These are phyloP conservation scores for Pseudochirops cupreus DNA, from an alignment of 2,797 vertebrate species.

Conservation along the genomic window DNA sequence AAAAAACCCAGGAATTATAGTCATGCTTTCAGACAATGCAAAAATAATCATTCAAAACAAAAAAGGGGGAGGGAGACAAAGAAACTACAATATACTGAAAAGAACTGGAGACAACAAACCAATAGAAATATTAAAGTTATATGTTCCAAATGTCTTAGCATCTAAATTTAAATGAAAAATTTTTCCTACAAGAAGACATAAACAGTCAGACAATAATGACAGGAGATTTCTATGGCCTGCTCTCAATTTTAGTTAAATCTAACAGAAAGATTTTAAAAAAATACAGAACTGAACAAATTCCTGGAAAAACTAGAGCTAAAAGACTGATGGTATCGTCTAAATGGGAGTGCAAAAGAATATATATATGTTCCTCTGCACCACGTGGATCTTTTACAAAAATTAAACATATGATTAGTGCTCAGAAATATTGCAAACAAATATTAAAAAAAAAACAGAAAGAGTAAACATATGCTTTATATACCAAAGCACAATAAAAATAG, in stretches of 20 bases:
- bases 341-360: neutral
- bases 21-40: neutral
- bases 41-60: neutral
- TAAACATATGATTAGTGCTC: neutral
- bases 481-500: neutral
- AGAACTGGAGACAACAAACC: neutral
- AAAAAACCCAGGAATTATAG: neutral
- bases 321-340: neutral
- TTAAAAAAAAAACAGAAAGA: neutral
- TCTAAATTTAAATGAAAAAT: neutral
- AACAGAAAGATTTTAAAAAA: no score
- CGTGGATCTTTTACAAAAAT: neutral
- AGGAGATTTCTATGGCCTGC: no score
- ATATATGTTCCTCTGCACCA: no score
- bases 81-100: neutral
- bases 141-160: neutral
- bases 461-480: neutral
- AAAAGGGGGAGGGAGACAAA: neutral
- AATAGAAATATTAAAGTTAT: neutral
- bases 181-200: no score
- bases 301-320: neutral
- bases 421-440: neutral
- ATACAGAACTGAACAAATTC: neutral
- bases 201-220: no score
- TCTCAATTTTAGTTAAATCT: no score